Evolutionary conservation across 2,113 vertebrate genomes (phyloP).

Genomic region (Turnix velox): DNA sequence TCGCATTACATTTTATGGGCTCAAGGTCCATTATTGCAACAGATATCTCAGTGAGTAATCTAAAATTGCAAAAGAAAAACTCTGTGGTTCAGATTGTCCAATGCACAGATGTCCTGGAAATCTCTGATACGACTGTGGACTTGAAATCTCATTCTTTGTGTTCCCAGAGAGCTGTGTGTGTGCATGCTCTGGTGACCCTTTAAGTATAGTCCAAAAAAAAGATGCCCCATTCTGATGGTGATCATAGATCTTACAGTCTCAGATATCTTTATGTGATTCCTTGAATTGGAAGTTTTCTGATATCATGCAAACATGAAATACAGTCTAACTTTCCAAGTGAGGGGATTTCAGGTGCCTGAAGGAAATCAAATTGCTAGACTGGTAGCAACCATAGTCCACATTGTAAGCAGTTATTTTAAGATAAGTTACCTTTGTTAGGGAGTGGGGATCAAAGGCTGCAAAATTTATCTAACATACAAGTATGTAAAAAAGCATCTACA

Average conservation of each 20-base stretch:
- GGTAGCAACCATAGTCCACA: neutral
- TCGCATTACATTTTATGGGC: neutral
- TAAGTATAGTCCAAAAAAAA: neutral
- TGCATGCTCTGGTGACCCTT: neutral
- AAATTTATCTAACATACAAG: neutral
- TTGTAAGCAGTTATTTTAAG: neutral
- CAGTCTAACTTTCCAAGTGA: neutral
- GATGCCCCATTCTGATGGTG: neutral
- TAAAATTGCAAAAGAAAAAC: neutral
- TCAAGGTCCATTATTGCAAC: neutral
- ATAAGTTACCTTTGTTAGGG: neutral
- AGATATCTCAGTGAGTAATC: neutral
- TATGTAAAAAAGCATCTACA: neutral
- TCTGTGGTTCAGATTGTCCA: neutral
- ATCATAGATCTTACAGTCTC: neutral
- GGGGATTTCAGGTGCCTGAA: neutral
- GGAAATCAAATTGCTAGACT: neutral
- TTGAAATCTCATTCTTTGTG: neutral
- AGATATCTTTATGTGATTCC: neutral
- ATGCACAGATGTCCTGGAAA: neutral
- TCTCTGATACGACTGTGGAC: neutral
- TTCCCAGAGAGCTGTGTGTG: fast-evolving
- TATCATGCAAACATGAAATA: neutral
- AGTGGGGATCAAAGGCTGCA: neutral
- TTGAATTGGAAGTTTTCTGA: neutral